These are phyloP conservation scores for Sitta carolinensis DNA, from an alignment of 2,797 vertebrate species.

Conservation along the genomic window DNA sequence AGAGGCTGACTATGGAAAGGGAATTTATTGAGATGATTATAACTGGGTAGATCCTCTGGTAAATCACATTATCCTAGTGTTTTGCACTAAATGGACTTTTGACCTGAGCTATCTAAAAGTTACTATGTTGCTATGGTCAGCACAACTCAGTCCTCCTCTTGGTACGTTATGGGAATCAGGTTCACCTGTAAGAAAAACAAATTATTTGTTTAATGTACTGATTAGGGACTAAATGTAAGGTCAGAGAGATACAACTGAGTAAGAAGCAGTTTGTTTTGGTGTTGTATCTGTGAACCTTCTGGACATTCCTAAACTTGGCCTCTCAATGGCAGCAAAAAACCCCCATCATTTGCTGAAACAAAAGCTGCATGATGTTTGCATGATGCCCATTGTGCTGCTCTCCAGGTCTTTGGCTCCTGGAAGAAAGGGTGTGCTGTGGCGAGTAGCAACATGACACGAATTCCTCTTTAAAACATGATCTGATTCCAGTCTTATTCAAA, in stretches of 20 bases:
- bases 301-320: not conserved
- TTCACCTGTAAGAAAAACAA: not conserved
- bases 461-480: too few relatives aligned
- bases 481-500: too few relatives aligned
- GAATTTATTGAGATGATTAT: not conserved
- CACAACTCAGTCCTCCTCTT: not conserved
- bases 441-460: too few relatives aligned
- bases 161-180: not conserved
- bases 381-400: not conserved
- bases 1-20: not conserved
- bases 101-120: not conserved
- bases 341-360: not conserved
- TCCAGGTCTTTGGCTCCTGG: not conserved
- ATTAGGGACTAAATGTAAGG: not conserved
- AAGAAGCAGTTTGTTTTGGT: not conserved
- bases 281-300: not conserved
- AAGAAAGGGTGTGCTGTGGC: too few relatives aligned
- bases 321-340: not conserved
- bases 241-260: not conserved
- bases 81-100: not conserved
- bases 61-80: not conserved
- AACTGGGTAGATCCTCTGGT: not conserved
- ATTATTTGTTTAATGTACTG: not conserved
- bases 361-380: fast-evolving
- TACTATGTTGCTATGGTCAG: not conserved